These are phyloP conservation scores for Ericerus pela DNA, from an alignment of 1,140 invertebrate species.

Conservation along the genomic window DNA sequence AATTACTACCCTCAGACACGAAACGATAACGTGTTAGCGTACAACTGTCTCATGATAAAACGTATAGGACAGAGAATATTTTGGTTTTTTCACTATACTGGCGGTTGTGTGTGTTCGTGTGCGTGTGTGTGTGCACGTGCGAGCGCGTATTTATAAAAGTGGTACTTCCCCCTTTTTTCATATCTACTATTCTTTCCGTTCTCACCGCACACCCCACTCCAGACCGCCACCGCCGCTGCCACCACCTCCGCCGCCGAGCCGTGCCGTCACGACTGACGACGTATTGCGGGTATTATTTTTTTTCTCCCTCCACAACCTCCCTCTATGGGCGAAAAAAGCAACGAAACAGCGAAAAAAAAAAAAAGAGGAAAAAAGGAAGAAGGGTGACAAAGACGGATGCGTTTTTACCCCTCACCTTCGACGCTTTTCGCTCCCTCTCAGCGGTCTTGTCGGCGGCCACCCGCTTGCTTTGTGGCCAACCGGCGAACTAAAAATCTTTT, in stretches of 20 bases:
- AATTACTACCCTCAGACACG: background rate
- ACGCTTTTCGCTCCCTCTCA: constrained; percentile 3
- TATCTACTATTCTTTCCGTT: constrained; percentile 7
- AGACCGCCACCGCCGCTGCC: background rate
- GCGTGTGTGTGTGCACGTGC: constrained; percentile 14
- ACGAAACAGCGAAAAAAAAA: no score
- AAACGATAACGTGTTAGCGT: constrained; percentile 2
- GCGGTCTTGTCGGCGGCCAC: constrained; percentile 9
- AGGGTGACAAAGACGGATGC: constrained; percentile 8
- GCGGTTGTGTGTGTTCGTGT: constrained; percentile 3
- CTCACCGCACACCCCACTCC: background rate
- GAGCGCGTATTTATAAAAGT: no score
- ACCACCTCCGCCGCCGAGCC: background rate
- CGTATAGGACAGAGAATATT: background rate
- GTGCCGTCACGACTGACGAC: constrained; percentile 1
- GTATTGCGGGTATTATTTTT: constrained; percentile 14
- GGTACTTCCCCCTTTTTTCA: constrained; percentile 10
- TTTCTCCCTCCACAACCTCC: background rate
- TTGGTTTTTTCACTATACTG: background rate
- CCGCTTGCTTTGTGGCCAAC: constrained; percentile 25
- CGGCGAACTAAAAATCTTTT: constrained; percentile 23
- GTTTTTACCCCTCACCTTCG: no score
- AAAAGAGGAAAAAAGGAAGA: no score
- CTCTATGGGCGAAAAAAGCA: background rate
- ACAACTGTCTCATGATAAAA: constrained; percentile 7